Conservation (phyloP, 2,888 invertebrate species). For the Agonopterix heracliana region DNA sequence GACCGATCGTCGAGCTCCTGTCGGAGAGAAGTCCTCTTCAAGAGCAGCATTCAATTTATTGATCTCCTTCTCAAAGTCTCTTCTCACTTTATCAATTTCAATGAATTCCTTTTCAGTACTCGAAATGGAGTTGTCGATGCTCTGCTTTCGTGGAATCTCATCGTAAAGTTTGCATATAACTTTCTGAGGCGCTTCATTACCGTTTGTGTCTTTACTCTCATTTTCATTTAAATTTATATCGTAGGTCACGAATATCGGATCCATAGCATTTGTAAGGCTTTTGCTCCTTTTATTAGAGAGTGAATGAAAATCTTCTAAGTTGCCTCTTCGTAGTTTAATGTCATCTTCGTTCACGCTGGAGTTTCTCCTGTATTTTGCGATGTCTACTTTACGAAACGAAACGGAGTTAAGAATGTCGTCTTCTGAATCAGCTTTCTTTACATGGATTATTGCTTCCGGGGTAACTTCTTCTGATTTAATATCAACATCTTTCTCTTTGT, state of each 20-base stretch:
- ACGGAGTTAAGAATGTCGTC: constrained; percentile 45
- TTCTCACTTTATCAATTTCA: constrained; percentile 64
- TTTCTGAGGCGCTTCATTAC: constrained; percentile 56
- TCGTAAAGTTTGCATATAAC: constrained; percentile 62
- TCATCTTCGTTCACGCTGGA: constrained; percentile 68
- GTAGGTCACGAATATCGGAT: constrained; percentile 45
- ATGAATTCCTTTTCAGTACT: constrained; percentile 67
- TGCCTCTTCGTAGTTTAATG: constrained; percentile 56
- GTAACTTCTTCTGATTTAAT: background rate
- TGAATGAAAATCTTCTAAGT: constrained; percentile 60
- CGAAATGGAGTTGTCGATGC: constrained; percentile 58
- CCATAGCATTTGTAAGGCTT: constrained; percentile 54
- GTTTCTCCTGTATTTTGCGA: constrained; percentile 59
- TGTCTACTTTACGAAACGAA: constrained; percentile 60
- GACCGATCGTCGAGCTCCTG: constrained; percentile 49
- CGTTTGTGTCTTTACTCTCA: constrained; percentile 41
- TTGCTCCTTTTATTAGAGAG: constrained; percentile 61
- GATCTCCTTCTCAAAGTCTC: constrained; percentile 64
- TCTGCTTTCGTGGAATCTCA: constrained; percentile 48
- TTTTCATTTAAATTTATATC: constrained; percentile 58
- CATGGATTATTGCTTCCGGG: constrained; percentile 11
- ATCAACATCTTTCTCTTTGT: constrained; percentile 2
- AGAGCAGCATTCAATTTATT: constrained; percentile 67
- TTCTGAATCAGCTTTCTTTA: constrained; percentile 36
- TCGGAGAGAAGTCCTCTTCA: constrained; percentile 51